These are phyloP conservation scores for Tamandua tetradactyla DNA, from an alignment of 2,797 vertebrate species.

Conservation along the genomic window DNA sequence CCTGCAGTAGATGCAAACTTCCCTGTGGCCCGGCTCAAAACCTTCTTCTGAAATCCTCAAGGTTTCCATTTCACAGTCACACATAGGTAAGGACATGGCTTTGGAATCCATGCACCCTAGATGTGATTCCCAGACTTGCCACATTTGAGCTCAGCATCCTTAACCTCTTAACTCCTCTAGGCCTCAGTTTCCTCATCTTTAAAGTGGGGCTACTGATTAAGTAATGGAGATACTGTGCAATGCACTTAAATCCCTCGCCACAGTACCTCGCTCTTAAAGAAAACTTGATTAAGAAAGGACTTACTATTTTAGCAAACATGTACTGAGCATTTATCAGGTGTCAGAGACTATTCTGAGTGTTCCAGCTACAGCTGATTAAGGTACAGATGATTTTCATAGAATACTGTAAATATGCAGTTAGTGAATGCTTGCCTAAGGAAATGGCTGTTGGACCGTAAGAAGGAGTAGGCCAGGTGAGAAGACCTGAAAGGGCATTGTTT, in stretches of 20 bases:
- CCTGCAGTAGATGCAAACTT: neutral
- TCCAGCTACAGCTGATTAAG: neutral
- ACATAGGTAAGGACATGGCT: neutral
- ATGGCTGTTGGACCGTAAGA: neutral
- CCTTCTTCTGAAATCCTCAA: rapidly evolving
- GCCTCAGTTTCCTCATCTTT: neutral
- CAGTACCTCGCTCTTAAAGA: neutral
- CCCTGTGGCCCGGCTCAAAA: neutral
- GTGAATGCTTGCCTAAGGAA: rapidly evolving
- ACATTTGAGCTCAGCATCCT: neutral
- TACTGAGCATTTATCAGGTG: rapidly evolving
- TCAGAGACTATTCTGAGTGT: neutral
- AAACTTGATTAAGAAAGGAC: neutral
- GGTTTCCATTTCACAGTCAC: neutral
- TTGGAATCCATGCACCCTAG: neutral
- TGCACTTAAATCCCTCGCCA: neutral
- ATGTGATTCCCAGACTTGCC: neutral
- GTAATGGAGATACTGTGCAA: neutral
- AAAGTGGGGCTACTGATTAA: neutral
- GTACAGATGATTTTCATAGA: too few species aligned
- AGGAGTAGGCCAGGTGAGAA: neutral
- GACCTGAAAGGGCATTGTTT: rapidly evolving
- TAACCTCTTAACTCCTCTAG: neutral
- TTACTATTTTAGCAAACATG: neutral
- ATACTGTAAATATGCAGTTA: rapidly evolving